These are phyloP conservation scores for Ophion costatus DNA, from an alignment of 2,888 invertebrate species.

Conservation along the genomic window DNA sequence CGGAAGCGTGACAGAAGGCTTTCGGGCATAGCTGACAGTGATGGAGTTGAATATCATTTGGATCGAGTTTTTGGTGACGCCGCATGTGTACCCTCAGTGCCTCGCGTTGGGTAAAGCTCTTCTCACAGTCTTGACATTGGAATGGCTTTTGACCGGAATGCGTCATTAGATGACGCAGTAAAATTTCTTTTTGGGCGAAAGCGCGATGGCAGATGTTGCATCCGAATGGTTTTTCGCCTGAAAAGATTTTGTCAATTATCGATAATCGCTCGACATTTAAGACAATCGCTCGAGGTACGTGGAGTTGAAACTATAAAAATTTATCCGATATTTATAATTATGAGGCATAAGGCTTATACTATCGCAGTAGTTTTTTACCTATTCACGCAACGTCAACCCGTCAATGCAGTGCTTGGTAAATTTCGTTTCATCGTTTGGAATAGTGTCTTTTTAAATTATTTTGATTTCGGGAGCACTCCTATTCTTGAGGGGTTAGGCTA, in stretches of 20 bases:
- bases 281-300: not conserved
- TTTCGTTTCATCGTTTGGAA: no score
- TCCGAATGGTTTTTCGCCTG: slow-evolving; percentile 82
- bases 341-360: not conserved
- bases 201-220: slow-evolving; percentile 85
- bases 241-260: slow-evolving; percentile 10
- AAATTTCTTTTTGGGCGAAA: slow-evolving; percentile 91
- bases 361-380: not conserved
- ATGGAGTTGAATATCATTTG: slow-evolving; percentile 86
- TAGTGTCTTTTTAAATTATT: no score
- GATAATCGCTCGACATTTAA: not conserved
- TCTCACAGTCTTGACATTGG: slow-evolving; percentile 87
- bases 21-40: slow-evolving; percentile 88
- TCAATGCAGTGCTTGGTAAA: no score
- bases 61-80: slow-evolving; percentile 85
- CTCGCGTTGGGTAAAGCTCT: slow-evolving; percentile 90
- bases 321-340: not conserved
- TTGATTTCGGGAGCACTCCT: no score
- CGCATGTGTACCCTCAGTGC: slow-evolving; percentile 87
- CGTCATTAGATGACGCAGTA: slow-evolving; percentile 82
- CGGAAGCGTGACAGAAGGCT: slow-evolving; percentile 86
- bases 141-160: slow-evolving; percentile 87
- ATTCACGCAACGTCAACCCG: not conserved
- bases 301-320: not conserved
- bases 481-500: no score